Conservation (phyloP, 2,113 vertebrate genomes). For the Ophiodon elongatus region DNA sequence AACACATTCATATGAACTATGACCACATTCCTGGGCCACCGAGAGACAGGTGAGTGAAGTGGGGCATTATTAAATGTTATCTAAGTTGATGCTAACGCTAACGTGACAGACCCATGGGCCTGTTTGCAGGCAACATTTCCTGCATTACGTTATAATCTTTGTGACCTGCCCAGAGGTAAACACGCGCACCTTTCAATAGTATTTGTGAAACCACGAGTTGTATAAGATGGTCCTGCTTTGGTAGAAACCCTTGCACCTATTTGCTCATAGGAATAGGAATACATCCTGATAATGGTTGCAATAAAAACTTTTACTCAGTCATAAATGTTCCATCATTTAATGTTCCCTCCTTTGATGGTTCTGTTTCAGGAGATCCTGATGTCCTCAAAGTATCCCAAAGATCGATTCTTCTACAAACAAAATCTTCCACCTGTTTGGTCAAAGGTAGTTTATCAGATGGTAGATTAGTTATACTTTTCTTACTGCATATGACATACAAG, state of each 20-base stretch:
- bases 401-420: slow-evolving; percentile 59
- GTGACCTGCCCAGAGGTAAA: slow-evolving; percentile 80
- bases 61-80: not conserved
- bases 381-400: slow-evolving; percentile 84
- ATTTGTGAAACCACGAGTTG: not conserved
- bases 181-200: no score
- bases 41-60: slow-evolving; percentile 34
- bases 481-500: not conserved
- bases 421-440: slow-evolving; percentile 78
- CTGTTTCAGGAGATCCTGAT: slow-evolving; percentile 80
- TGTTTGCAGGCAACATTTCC: slow-evolving; percentile 66
- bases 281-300: not conserved
- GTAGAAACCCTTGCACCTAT: not conserved
- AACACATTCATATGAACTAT: slow-evolving; percentile 53
- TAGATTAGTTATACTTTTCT: not conserved
- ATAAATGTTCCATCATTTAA: not conserved
- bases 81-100: no score
- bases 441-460: slow-evolving; percentile 62
- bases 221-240: not conserved
- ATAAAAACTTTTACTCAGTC: not conserved
- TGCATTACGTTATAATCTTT: slow-evolving; percentile 57
- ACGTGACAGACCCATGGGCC: slow-evolving; percentile 70
- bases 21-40: slow-evolving; percentile 73
- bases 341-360: not conserved
- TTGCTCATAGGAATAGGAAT: not conserved